Evolutionary conservation across 2,888 invertebrate genomes (phyloP).

Genomic region (Tinea semifulvella): DNA sequence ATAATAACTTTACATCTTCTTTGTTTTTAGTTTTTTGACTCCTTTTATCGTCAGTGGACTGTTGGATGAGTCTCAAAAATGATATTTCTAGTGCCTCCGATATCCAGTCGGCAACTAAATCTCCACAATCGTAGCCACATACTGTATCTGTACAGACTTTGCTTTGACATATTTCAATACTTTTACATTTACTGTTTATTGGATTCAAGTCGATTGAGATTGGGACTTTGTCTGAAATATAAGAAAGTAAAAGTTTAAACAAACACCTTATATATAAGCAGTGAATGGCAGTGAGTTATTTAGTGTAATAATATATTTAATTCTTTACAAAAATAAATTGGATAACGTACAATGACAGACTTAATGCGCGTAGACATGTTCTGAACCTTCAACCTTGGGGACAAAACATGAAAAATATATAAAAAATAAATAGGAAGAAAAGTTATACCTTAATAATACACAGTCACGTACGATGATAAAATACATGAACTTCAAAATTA

Average conservation of each 20-base stretch:
- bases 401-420: background rate
- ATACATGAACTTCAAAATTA: slow-evolving; percentile 6
- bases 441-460: too few species aligned
- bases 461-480: too few species aligned
- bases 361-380: too few species aligned
- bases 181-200: slow-evolving; percentile 18
- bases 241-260: too few species aligned
- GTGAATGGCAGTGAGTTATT: too few species aligned
- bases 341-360: too few species aligned
- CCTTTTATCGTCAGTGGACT: slow-evolving; percentile 50
- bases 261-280: too few species aligned
- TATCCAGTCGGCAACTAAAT: slow-evolving; percentile 83
- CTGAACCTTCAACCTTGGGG: background rate
- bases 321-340: too few species aligned
- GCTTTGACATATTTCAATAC: slow-evolving; percentile 69
- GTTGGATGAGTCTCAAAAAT: slow-evolving; percentile 75
- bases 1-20: slow-evolving; percentile 40
- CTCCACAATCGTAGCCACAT: slow-evolving; percentile 85
- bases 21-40: slow-evolving; percentile 34
- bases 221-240: slow-evolving; percentile 53
- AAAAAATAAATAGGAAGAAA: background rate
- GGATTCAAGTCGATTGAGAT: slow-evolving; percentile 63
- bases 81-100: slow-evolving; percentile 73
- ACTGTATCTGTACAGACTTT: slow-evolving; percentile 88
- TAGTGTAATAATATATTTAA: too few species aligned